These are phyloP conservation scores for Eretmochelys imbricata DNA, from an alignment of 2,113 vertebrate genomes.

Conservation along the genomic window DNA sequence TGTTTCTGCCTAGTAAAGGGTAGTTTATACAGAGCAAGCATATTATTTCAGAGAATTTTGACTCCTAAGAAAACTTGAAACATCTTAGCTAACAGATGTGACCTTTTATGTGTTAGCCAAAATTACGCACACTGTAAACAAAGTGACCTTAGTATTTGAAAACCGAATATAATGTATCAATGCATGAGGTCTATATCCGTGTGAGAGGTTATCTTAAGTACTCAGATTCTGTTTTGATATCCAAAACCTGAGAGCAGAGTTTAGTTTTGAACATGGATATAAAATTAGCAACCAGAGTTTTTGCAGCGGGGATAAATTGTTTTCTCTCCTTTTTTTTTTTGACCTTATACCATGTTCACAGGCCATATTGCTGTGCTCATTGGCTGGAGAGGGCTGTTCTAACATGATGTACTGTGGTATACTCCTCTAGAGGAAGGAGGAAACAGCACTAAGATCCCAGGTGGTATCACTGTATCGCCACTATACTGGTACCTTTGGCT, in stretches of 20 bases:
- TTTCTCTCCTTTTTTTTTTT: not conserved
- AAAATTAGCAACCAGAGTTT: not conserved
- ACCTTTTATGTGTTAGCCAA: constrained; percentile 34
- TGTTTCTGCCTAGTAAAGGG: constrained; percentile 16
- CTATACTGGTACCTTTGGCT: not conserved
- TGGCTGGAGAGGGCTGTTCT: not conserved
- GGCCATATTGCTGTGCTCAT: not conserved
- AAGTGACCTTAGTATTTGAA: not conserved
- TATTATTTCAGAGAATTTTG: constrained; percentile 12
- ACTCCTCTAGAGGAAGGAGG: not conserved
- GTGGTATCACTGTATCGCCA: not conserved
- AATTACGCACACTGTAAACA: constrained; percentile 22
- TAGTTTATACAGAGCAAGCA: constrained; percentile 8
- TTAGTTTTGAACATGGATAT: not conserved
- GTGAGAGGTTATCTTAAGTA: not conserved
- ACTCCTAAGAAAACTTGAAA: not conserved
- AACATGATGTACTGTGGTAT: not conserved
- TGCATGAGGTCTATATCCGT: not conserved
- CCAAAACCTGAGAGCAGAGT: not conserved
- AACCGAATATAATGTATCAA: not conserved
- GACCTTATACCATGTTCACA: not conserved
- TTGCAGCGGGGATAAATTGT: not conserved
- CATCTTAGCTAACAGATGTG: constrained; percentile 15
- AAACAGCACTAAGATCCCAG: not conserved
- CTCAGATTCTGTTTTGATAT: not conserved